Evolutionary conservation across 2,888 invertebrate genomes (phyloP).

Genomic region (Caradrina kadenii): DNA sequence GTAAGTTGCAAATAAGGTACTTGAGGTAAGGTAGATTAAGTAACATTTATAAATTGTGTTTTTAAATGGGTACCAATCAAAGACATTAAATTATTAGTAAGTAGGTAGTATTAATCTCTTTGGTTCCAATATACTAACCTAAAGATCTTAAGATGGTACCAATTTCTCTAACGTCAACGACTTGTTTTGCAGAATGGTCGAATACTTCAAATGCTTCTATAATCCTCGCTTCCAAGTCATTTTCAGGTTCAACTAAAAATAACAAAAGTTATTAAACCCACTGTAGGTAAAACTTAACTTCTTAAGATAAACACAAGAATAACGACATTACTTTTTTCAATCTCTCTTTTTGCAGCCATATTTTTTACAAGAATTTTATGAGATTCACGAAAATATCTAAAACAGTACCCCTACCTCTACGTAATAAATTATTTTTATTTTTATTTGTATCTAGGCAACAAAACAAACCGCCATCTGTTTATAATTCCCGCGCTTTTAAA

Average conservation of each 20-base stretch:
- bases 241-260: conserved; percentile 89
- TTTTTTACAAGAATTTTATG: conserved; percentile 61
- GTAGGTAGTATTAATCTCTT: too few relatives aligned
- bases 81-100: too few relatives aligned
- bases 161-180: conserved; percentile 97
- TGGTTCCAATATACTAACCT: conserved; percentile 88
- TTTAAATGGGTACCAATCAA: too few relatives aligned
- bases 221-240: conserved; percentile 94
- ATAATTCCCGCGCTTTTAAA: conserved; percentile 39
- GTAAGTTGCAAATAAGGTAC: background rate
- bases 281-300: background rate
- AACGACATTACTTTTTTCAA: conserved; percentile 77
- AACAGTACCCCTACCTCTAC: background rate
- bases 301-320: background rate
- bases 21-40: too few relatives aligned
- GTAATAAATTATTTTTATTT: background rate
- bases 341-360: conserved; percentile 82
- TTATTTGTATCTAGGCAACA: conserved; percentile 67
- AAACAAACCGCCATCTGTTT: conserved; percentile 6
- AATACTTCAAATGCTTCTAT: conserved; percentile 97
- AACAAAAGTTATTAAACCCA: conserved; percentile 15
- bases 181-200: conserved; percentile 96
- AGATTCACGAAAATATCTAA: conserved; percentile 70
- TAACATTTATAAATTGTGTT: too few relatives aligned
- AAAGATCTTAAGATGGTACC: conserved; percentile 97